Conservation (phyloP, 2,113 vertebrate genomes). For the Stegostoma tigrinum region DNA sequence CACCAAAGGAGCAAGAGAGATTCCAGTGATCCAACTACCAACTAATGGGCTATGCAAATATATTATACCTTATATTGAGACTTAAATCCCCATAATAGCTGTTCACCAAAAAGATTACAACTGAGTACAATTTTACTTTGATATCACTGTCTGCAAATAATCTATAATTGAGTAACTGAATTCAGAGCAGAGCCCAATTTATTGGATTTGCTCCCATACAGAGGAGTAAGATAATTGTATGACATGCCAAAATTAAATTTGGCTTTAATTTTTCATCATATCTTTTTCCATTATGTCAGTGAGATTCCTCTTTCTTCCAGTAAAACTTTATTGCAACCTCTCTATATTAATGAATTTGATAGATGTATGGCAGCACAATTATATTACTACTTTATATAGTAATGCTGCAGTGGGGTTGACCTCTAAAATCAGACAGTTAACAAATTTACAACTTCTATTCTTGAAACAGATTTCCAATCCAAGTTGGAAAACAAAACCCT, state of each 20-base stretch:
- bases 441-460: neutral
- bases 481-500: neutral
- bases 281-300: conserved; percentile 17
- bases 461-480: neutral
- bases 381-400: conserved; percentile 32
- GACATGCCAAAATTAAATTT: conserved; percentile 28
- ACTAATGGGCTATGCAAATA: neutral
- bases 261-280: conserved; percentile 30
- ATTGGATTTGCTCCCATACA: conserved; percentile 21
- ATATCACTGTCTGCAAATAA: conserved; percentile 32
- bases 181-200: conserved; percentile 1
- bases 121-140: conserved; percentile 20
- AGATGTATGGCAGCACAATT: conserved; percentile 9
- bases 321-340: conserved; percentile 25
- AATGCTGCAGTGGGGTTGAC: neutral
- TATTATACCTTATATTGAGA: neutral
- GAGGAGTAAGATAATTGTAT: conserved; percentile 25
- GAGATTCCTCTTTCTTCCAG: neutral
- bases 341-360: conserved; percentile 32
- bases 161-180: conserved; percentile 15
- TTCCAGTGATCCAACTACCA: neutral
- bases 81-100: neutral
- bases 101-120: neutral
- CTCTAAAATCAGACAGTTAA: conserved; percentile 19
- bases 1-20: neutral